A percentile compares a stretch with the other conserved stretches of the same genome.
Conservation (phyloP, 2,888 invertebrate species). For the Hydropsyche betteni region DNA sequence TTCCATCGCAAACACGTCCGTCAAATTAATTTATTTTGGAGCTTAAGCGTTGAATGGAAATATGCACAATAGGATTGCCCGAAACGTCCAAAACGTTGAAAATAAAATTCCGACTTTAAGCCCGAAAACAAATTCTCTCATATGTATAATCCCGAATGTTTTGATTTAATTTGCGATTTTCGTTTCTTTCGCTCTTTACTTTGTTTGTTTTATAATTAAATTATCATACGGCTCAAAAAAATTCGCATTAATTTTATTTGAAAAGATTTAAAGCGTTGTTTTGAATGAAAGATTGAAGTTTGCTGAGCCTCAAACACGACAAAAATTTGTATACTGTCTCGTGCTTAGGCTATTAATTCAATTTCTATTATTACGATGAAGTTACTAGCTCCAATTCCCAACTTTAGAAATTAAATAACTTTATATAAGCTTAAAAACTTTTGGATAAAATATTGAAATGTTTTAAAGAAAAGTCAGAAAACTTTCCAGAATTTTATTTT, state of each 20-base stretch:
- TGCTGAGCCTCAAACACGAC: slow-evolving; percentile 27
- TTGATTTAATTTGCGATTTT: neutral
- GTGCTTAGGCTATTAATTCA: slow-evolving; percentile 30
- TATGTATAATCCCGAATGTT: neutral
- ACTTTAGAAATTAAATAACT: too few relatives aligned
- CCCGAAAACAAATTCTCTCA: slow-evolving; percentile 14
- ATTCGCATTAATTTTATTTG: too few relatives aligned
- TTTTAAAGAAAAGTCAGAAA: too few relatives aligned
- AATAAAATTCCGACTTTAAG: neutral
- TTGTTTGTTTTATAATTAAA: too few relatives aligned
- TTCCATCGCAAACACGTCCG: neutral
- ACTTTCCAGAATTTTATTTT: too few relatives aligned
- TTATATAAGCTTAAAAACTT: too few relatives aligned
- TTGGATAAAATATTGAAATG: too few relatives aligned
- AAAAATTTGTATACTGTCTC: slow-evolving; percentile 33
- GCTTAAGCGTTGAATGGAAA: slow-evolving; percentile 15
- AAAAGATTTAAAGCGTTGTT: too few relatives aligned
- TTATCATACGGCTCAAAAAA: too few relatives aligned
- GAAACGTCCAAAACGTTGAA: neutral
- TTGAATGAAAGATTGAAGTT: slow-evolving; percentile 17
- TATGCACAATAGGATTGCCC: neutral
- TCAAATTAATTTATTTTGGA: slow-evolving; percentile 14
- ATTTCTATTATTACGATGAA: slow-evolving; percentile 41
- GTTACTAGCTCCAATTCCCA: neutral
- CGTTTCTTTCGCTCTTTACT: neutral